Conservation (phyloP, 2,113 vertebrate genomes). For the Thamnaconus septentrionalis region DNA sequence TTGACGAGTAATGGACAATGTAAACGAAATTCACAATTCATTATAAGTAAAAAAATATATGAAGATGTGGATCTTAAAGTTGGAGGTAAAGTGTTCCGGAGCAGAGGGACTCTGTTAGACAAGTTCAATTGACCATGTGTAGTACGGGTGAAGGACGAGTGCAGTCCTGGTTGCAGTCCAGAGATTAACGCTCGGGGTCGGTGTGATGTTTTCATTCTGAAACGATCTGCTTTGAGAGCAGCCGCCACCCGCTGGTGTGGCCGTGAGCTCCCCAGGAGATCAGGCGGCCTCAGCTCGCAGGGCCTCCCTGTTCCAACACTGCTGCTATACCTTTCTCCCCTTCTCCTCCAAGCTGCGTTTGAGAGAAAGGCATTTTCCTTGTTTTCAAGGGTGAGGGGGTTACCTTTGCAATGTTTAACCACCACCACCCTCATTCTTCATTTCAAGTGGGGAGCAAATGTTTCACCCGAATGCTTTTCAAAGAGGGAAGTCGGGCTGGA, state of each 20-base stretch:
- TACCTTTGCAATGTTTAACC: neutral
- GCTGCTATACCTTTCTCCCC: neutral
- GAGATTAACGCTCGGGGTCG: constrained; percentile 36
- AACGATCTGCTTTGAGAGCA: constrained; percentile 67
- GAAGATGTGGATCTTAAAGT: no score
- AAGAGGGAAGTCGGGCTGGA: no score
- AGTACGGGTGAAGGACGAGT: no score
- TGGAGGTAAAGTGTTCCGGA: no score
- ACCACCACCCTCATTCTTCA: neutral
- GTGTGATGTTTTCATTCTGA: constrained; percentile 59
- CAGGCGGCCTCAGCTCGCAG: constrained; percentile 53
- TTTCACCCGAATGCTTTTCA: neutral
- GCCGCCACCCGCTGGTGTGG: constrained; percentile 18
- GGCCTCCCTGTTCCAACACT: constrained; percentile 27
- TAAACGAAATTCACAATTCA: no score
- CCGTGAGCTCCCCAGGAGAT: constrained; percentile 47
- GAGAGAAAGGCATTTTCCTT: neutral
- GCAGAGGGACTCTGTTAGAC: no score
- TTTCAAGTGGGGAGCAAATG: neutral
- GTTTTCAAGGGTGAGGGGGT: neutral
- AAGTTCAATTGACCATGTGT: no score
- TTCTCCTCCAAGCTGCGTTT: neutral
- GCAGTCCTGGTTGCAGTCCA: neutral
- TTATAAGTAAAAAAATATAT: no score
- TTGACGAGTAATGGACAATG: no score